Conservation (phyloP, 2,113 vertebrate species). For the Hypanus sabinus region DNA sequence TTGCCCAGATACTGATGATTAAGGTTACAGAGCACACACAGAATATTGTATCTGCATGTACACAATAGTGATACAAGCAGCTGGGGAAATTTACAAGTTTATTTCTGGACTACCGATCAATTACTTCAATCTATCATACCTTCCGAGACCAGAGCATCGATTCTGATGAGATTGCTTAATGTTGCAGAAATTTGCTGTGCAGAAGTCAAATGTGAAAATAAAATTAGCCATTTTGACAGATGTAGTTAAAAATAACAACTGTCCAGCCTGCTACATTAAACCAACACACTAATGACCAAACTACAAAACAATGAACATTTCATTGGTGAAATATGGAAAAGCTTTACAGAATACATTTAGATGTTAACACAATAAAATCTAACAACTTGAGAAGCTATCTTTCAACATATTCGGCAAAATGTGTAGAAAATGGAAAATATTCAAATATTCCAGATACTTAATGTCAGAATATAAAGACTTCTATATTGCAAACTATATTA, state of each 20-base stretch:
- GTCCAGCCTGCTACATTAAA: not conserved
- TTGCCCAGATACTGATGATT: not conserved
- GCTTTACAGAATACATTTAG: conserved; percentile 14
- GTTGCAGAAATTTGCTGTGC: not conserved
- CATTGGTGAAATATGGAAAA: not conserved
- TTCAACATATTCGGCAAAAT: not conserved
- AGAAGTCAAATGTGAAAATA: not conserved
- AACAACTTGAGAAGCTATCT: not conserved
- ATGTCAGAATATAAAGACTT: not conserved
- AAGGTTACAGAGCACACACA: not conserved
- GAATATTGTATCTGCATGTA: no score
- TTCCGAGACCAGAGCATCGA: not conserved
- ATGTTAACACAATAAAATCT: not conserved
- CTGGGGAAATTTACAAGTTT: not conserved
- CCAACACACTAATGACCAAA: not conserved
- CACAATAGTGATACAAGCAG: not conserved
- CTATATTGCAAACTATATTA: not conserved
- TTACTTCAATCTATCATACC: not conserved
- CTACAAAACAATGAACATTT: not conserved
- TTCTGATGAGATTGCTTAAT: not conserved
- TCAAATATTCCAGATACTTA: conserved; percentile 25
- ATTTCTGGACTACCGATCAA: not conserved
- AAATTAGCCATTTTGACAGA: not conserved
- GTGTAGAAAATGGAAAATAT: not conserved
- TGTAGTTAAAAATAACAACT: conserved; percentile 3